Percentiles rank a stretch among this genome's conserved stretches.
phyloP scores from a whole-genome alignment of 2,113 vertebrate species.

The Morone saxatilis region DNA sequence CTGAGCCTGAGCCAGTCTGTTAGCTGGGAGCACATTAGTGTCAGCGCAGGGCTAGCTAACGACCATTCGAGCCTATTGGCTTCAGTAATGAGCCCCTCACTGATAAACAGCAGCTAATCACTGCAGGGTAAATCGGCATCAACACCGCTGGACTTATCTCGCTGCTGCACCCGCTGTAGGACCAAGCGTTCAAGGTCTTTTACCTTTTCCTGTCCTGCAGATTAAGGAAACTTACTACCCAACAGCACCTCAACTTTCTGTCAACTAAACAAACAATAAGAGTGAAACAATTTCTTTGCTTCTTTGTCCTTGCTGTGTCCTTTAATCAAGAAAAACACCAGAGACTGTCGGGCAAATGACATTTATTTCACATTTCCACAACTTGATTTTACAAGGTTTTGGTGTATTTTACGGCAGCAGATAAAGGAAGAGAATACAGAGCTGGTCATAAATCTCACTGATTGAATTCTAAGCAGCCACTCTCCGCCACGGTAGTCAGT shows the following conservation, averaged over 20 bases:
- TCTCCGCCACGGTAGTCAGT: neutral
- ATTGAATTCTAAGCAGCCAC: constrained; percentile 54
- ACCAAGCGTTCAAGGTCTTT: constrained; percentile 58
- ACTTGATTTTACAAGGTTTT: constrained; percentile 48
- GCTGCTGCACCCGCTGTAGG: constrained; percentile 53
- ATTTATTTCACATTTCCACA: constrained; percentile 38
- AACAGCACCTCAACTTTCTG: constrained; percentile 13
- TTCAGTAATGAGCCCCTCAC: constrained; percentile 76
- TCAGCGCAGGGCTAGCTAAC: constrained; percentile 74
- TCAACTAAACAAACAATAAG: constrained; percentile 13
- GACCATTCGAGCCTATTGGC: constrained; percentile 71
- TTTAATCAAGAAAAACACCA: constrained; percentile 5
- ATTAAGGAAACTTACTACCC: constrained; percentile 18
- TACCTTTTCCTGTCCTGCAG: constrained; percentile 39
- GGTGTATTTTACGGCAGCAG: constrained; percentile 40
- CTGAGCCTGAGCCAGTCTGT: constrained; percentile 55
- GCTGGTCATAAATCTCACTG: constrained; percentile 57
- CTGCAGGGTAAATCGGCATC: constrained; percentile 66
- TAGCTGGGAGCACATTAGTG: constrained; percentile 70
- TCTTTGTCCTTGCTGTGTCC: constrained; percentile 37
- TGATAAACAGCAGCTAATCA: constrained; percentile 82
- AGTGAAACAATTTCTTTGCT: neutral
- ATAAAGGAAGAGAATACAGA: constrained; percentile 50
- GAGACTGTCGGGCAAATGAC: neutral
- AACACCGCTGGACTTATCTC: constrained; percentile 68